Evolutionary conservation across 2,888 invertebrate species (phyloP).

Genomic region (Itoplectis maculator): DNA sequence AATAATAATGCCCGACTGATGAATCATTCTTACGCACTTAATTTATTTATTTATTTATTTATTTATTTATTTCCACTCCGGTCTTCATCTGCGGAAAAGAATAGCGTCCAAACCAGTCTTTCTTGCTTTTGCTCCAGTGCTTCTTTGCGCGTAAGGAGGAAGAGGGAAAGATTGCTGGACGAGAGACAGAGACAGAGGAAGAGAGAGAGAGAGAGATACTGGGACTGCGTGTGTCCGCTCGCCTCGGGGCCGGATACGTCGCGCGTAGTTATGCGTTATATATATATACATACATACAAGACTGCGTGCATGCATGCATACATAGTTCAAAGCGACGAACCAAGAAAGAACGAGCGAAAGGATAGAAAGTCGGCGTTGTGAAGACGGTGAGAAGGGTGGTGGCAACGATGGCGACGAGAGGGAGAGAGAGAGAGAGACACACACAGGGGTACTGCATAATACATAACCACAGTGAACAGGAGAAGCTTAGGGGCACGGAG

Average conservation of each 20-base stretch:
- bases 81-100: constrained; percentile 50
- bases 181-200: constrained; percentile 26
- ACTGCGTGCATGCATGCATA: no score
- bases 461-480: constrained; percentile 69
- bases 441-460: constrained; percentile 70
- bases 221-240: constrained; percentile 65
- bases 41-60: constrained; percentile 54
- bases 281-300: constrained; percentile 75
- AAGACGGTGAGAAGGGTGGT: constrained; percentile 2
- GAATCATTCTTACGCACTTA: no score
- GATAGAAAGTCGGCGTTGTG: constrained; percentile 39
- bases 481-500: constrained; percentile 69
- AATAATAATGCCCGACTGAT: no score
- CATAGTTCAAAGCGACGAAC: constrained; percentile 58
- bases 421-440: constrained; percentile 27
- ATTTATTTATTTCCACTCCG: constrained; percentile 44
- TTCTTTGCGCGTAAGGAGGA: constrained; percentile 20
- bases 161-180: background rate
- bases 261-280: constrained; percentile 81
- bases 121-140: constrained; percentile 32
- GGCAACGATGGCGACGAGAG: constrained; percentile 30
- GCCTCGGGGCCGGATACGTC: constrained; percentile 75
- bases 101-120: constrained; percentile 50
- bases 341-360: constrained; percentile 28
- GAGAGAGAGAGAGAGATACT: constrained; percentile 46